Evolutionary conservation across 2,113 vertebrate species (phyloP).

Genomic region (Elgaria multicarinata): DNA sequence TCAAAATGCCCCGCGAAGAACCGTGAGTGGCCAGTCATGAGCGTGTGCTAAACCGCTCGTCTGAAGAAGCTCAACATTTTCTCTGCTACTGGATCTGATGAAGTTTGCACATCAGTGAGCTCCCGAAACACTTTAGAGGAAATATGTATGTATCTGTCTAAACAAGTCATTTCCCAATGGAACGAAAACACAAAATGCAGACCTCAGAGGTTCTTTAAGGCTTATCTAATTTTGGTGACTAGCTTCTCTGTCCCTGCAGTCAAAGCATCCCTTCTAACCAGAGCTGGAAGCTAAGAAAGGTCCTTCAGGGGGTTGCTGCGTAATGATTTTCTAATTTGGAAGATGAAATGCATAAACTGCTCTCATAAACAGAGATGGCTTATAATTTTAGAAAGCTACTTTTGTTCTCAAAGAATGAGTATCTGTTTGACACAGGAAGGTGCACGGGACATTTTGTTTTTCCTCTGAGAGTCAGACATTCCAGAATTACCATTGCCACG

Average conservation of each 20-base stretch:
- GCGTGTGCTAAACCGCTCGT: too few species aligned
- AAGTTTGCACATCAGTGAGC: conserved; percentile 2
- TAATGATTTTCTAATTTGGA: conserved; percentile 44
- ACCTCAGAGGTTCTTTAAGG: conserved; percentile 35
- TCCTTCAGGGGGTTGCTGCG: conserved; percentile 19
- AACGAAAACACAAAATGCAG: conserved; percentile 25
- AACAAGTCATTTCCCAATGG: conserved; percentile 19
- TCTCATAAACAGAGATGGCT: neutral
- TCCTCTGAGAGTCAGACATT: conserved; percentile 23
- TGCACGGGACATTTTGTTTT: fast-evolving
- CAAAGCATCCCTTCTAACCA: conserved; percentile 14
- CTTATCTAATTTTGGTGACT: conserved; percentile 50
- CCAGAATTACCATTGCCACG: neutral
- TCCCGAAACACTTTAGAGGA: conserved; percentile 21
- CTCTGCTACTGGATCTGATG: neutral
- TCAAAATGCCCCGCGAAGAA: too few species aligned
- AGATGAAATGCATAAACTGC: neutral
- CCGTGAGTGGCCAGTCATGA: too few species aligned
- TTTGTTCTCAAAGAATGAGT: conserved; percentile 39
- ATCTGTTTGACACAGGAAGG: conserved; percentile 39
- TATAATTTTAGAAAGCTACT: conserved; percentile 24
- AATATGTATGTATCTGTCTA: neutral
- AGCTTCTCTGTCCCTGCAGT: conserved; percentile 46
- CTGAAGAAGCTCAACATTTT: conserved; percentile 41
- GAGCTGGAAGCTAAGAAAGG: conserved; percentile 35